Conservation (phyloP, 2,888 invertebrate species). For the Yponomeuta sedellus region DNA sequence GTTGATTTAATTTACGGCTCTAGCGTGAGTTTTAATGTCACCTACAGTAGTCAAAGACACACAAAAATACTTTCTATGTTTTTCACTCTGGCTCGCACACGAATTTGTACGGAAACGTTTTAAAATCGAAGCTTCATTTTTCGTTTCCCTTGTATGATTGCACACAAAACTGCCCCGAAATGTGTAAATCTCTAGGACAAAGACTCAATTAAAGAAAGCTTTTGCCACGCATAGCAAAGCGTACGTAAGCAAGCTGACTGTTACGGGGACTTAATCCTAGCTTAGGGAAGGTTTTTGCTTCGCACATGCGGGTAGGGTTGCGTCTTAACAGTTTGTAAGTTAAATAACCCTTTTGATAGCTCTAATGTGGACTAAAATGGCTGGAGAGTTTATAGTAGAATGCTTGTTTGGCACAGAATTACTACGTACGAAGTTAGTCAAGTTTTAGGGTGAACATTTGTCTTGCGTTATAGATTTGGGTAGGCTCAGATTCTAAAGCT, state of each 20-base stretch:
- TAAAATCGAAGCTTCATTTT: no score
- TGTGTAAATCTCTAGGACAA: no score
- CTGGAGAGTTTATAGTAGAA: background rate
- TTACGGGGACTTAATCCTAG: background rate
- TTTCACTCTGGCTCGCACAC: no score
- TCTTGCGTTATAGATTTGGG: background rate
- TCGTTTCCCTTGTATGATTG: no score
- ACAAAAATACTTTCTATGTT: no score
- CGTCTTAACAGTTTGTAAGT: conserved; percentile 3
- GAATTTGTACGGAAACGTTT: no score
- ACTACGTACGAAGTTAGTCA: background rate
- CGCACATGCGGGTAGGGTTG: background rate
- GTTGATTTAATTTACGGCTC: no score
- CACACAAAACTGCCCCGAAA: no score
- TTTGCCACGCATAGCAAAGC: no score
- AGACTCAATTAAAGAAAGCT: no score
- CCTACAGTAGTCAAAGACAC: no score
- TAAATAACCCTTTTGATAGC: conserved; percentile 1
- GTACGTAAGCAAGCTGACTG: background rate
- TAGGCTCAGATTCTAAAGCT: background rate
- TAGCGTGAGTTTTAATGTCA: no score
- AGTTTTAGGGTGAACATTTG: background rate
- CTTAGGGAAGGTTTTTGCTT: background rate
- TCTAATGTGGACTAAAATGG: background rate
- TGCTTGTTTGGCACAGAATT: background rate